These are phyloP conservation scores for Rotaria sp. DNA, from an alignment of 2,888 invertebrate species.

Conservation along the genomic window DNA sequence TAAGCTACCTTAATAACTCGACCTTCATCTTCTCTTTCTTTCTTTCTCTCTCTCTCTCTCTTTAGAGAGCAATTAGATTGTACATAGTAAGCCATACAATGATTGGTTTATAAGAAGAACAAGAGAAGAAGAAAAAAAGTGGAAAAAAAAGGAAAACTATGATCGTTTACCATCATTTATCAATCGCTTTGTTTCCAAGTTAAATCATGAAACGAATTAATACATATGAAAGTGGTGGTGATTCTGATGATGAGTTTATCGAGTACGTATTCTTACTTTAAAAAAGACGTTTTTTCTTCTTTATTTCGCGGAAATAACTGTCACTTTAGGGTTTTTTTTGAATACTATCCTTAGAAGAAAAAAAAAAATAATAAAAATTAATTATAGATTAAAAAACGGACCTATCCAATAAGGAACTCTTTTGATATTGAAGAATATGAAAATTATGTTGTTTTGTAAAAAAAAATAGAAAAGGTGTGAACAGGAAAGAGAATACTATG, in stretches of 20 bases:
- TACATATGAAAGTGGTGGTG: background rate
- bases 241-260: background rate
- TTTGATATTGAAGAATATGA: background rate
- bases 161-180: background rate
- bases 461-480: too few relatives aligned
- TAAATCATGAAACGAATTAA: background rate
- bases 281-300: too few relatives aligned
- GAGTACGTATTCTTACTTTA: background rate
- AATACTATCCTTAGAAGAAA: too few relatives aligned
- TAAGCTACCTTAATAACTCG: constrained; percentile 20
- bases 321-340: too few relatives aligned
- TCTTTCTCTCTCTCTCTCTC: background rate
- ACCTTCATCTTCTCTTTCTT: background rate
- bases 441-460: background rate
- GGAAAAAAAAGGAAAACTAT: background rate
- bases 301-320: too few relatives aligned
- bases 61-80: background rate
- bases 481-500: background rate
- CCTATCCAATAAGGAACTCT: background rate
- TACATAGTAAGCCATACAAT: background rate
- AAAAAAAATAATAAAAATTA: too few relatives aligned
- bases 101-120: background rate
- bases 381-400: too few relatives aligned
- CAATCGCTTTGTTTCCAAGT: background rate
- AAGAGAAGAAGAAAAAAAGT: background rate